A percentile compares a stretch with the other conserved stretches of the same genome.
Conservation (phyloP, 2,888 invertebrate species). For the Drosophila pegasa region DNA sequence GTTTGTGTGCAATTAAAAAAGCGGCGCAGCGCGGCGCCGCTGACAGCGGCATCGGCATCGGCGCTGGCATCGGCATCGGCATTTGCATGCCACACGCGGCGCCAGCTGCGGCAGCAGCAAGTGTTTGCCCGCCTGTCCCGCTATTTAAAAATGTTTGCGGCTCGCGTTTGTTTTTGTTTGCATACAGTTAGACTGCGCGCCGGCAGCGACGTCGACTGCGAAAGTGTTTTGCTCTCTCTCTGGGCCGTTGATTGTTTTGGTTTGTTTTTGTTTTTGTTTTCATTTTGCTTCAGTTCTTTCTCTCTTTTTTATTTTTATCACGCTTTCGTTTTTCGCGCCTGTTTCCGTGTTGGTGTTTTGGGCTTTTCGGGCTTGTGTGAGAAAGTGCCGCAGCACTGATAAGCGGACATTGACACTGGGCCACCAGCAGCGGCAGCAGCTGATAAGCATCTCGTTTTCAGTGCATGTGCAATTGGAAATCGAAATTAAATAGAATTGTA, state of each 20-base stretch:
- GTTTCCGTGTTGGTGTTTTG: slow-evolving; percentile 33
- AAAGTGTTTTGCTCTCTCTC: slow-evolving; percentile 61
- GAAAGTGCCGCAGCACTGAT: slow-evolving; percentile 33
- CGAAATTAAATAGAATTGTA: neutral
- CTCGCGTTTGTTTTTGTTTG: slow-evolving; percentile 56
- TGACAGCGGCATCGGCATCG: slow-evolving; percentile 27
- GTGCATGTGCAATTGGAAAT: slow-evolving; percentile 3
- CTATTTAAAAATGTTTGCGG: slow-evolving; percentile 54
- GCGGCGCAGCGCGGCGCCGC: slow-evolving; percentile 26
- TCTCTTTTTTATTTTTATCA: neutral
- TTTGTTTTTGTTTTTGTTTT: slow-evolving; percentile 55
- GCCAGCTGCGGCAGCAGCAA: slow-evolving; percentile 50
- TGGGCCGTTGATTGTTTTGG: slow-evolving; percentile 47
- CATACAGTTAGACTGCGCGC: slow-evolving; percentile 51
- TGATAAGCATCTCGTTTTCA: slow-evolving; percentile 17
- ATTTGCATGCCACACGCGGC: slow-evolving; percentile 57
- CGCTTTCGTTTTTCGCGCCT: slow-evolving; percentile 33
- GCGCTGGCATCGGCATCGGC: slow-evolving; percentile 32
- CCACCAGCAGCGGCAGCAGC: slow-evolving; percentile 13
- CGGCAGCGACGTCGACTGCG: slow-evolving; percentile 41
- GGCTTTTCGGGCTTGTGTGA: neutral
- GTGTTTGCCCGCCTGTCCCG: slow-evolving; percentile 42
- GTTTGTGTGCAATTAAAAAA: slow-evolving; percentile 57
- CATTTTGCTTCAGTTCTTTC: slow-evolving; percentile 25
- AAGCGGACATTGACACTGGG: slow-evolving; percentile 62